These are phyloP conservation scores for Saccostrea echinata DNA, from an alignment of 1,140 invertebrate genomes.

Conservation along the genomic window DNA sequence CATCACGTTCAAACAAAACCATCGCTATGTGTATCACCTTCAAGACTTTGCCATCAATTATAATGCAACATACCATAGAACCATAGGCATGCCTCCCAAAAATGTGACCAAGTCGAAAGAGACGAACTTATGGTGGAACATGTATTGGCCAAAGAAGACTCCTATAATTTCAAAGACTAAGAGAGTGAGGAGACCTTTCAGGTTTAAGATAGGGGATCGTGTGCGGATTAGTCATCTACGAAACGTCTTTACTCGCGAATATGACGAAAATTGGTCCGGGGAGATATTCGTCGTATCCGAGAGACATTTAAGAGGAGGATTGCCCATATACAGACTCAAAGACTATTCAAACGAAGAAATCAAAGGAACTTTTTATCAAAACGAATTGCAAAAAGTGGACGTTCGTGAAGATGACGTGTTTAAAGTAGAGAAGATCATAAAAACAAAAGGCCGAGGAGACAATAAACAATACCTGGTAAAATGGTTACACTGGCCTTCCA, in stretches of 20 bases:
- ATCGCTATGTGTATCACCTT: slow-evolving; percentile 26
- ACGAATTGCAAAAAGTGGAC: slow-evolving; percentile 49
- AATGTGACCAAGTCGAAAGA: slow-evolving; percentile 15
- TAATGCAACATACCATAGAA: slow-evolving; percentile 40
- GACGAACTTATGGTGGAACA: slow-evolving; percentile 46
- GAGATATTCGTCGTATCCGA: background rate
- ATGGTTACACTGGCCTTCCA: slow-evolving; percentile 45
- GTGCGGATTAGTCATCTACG: too few relatives aligned
- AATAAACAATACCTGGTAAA: background rate
- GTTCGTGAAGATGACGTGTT: slow-evolving; percentile 43
- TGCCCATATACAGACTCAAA: slow-evolving; percentile 45
- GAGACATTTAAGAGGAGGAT: background rate
- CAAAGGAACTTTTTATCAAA: slow-evolving; percentile 50
- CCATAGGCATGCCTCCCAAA: slow-evolving; percentile 37
- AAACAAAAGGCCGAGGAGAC: slow-evolving; percentile 48
- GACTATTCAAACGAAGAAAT: slow-evolving; percentile 43
- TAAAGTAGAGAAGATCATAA: slow-evolving; percentile 52
- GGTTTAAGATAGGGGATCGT: slow-evolving; percentile 43
- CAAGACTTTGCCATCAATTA: slow-evolving; percentile 40
- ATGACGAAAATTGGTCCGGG: slow-evolving; percentile 48
- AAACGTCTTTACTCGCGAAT: slow-evolving; percentile 37
- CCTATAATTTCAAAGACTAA: slow-evolving; percentile 14
- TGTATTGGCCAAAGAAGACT: slow-evolving; percentile 51
- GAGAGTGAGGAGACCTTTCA: slow-evolving; percentile 38
- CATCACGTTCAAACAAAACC: too few relatives aligned